phyloP scores from a whole-genome alignment of 2,113 vertebrate genomes.

The Tragelaphus scriptus region DNA sequence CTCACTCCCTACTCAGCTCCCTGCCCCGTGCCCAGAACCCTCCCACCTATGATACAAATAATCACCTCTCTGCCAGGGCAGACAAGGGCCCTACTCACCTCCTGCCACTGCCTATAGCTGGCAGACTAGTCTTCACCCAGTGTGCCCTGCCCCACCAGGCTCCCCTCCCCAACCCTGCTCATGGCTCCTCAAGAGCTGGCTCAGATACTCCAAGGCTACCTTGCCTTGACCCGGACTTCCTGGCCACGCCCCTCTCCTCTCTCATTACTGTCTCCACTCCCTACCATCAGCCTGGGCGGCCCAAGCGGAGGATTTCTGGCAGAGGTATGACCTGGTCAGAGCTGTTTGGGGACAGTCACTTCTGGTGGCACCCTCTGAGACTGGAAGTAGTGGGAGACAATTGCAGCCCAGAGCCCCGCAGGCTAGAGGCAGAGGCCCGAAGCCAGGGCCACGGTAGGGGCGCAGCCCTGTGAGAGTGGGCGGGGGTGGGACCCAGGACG shows the following conservation, averaged over 20 bases:
- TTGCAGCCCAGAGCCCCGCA: not conserved
- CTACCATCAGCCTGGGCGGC: not conserved
- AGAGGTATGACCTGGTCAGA: not conserved
- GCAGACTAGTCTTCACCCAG: not conserved
- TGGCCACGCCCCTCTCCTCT: not conserved
- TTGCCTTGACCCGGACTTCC: not conserved
- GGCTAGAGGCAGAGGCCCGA: not conserved
- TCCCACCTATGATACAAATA: not conserved
- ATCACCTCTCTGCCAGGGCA: not conserved
- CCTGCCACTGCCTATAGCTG: not conserved
- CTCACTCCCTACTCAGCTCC: not conserved
- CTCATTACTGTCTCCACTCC: not conserved
- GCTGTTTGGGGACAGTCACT: not conserved
- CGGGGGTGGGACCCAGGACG: not conserved
- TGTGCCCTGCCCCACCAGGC: not conserved
- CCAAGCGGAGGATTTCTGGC: not conserved
- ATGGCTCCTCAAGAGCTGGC: not conserved
- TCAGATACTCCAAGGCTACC: not conserved
- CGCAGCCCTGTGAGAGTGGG: not conserved
- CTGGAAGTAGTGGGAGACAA: not conserved
- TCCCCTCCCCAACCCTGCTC: not conserved
- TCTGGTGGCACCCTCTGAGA: not conserved
- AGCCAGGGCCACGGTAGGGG: not conserved
- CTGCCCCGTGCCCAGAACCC: not conserved
- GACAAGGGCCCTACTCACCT: not conserved